A percentile compares a stretch with the other conserved stretches of the same genome.
Conservation (phyloP, 2,888 invertebrate genomes). For the Orthonevra nobilis region DNA sequence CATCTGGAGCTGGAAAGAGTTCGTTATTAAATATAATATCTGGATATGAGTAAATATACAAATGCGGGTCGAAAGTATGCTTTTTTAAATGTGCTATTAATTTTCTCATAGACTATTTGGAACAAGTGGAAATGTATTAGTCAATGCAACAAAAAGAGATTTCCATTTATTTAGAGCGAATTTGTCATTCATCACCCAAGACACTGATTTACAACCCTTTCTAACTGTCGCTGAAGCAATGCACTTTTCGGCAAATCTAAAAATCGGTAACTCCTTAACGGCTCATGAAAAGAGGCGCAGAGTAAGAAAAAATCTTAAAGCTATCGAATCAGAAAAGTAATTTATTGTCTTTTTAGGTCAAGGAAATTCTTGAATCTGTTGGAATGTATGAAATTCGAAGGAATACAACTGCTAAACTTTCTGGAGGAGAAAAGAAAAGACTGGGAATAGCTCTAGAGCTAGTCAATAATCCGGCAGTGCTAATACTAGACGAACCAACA, state of each 20-base stretch:
- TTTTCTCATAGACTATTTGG: conserved; percentile 74
- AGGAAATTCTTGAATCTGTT: conserved; percentile 89
- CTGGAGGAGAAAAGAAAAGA: conserved; percentile 95
- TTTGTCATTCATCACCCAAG: conserved; percentile 95
- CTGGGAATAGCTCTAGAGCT: conserved; percentile 94
- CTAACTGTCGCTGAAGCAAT: conserved; percentile 93
- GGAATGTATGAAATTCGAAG: conserved; percentile 85
- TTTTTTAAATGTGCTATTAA: neutral
- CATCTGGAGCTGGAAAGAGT: conserved; percentile 94
- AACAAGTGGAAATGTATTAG: conserved; percentile 84
- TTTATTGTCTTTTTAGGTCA: conserved; percentile 82
- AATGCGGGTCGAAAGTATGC: no score
- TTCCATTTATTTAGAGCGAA: conserved; percentile 86
- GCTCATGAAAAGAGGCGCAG: conserved; percentile 84
- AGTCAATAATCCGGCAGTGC: conserved; percentile 93
- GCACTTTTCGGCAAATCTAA: conserved; percentile 91
- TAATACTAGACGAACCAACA: conserved; percentile 97
- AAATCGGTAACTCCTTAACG: conserved; percentile 86
- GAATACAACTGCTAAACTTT: conserved; percentile 87
- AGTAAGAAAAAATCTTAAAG: conserved; percentile 80
- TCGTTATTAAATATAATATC: conserved; percentile 93
- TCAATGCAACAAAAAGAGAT: conserved; percentile 87
- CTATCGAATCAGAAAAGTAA: neutral
- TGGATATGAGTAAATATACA: conserved; percentile 89
- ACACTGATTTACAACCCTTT: conserved; percentile 89